These are phyloP conservation scores for Pelagia noctiluca DNA, from an alignment of 30 jellyfish, hydroid and myxozoan genomes.

Conservation along the genomic window DNA sequence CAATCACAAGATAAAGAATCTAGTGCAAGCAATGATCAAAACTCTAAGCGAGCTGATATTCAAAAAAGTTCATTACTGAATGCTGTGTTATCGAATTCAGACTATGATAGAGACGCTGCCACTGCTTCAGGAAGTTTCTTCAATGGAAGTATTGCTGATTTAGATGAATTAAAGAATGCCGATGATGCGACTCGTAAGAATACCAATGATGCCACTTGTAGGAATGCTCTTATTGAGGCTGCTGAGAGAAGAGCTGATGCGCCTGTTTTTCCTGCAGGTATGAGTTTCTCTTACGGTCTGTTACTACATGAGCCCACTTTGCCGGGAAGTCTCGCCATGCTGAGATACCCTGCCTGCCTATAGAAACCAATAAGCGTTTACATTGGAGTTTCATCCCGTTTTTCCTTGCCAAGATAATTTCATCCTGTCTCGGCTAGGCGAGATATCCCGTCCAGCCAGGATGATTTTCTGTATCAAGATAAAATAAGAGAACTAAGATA, in stretches of 20 bases:
- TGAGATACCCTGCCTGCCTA: background rate
- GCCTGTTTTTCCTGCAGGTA: background rate
- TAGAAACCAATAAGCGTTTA: background rate
- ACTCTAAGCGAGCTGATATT: constrained; percentile 18
- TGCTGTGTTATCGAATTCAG: constrained; percentile 9
- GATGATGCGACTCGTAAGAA: background rate
- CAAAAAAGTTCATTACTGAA: constrained; percentile 50
- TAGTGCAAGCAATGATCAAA: background rate
- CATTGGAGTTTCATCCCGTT: background rate
- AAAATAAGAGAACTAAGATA: too few species aligned
- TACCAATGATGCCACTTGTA: background rate
- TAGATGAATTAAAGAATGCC: too few species aligned
- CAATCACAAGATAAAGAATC: background rate
- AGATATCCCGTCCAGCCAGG: too few species aligned
- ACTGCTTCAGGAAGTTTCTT: background rate
- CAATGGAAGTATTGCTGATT: background rate
- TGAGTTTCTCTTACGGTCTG: background rate
- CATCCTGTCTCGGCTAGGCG: background rate
- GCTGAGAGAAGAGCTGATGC: background rate
- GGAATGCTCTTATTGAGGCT: background rate
- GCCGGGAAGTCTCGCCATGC: background rate
- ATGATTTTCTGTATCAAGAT: too few species aligned
- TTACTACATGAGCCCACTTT: background rate
- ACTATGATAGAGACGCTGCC: background rate
- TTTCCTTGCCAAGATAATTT: background rate